Base-by-base conservation (phyloP, 1,140 invertebrate genomes). In the Dicyema japonicum region DNA sequence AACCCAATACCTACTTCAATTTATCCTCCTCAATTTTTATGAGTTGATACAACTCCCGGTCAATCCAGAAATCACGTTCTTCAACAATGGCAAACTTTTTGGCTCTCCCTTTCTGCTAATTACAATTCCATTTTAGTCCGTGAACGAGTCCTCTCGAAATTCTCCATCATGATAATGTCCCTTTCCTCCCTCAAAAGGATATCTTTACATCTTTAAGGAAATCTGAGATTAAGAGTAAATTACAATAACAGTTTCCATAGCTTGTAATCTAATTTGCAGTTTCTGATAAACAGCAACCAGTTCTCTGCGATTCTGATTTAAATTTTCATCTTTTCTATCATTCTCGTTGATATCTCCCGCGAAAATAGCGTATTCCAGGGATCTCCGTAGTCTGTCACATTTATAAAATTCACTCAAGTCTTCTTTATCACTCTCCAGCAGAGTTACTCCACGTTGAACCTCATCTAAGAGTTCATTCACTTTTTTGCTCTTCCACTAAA, bases 321-420 rank as follows among this genome's bases (percentile, higher is more conserved):
- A 54, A 63, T 90, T 78, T 33, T 78, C 72, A 1, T 88, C 52
- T 42, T 88, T 85, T 37, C 68, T 68, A 32, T 71, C 66, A 18
- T 76, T 76, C 36, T 92, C 80, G 46, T 75, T 74, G 15, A 88
- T 59, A 46, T 94, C 85, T 21, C 76, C 64, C 44, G 92, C 80
- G 42, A 90, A 75, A 44, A 94, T 90, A 14, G 85, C 88, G 45
- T 88, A 97, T 43, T 97, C 88, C 2, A 97, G 48, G 19, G 74
- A 70, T 26, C 82, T 58, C 24, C 80, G 60, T 40, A 75, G 72
- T 46, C 82, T 76, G 46, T 97, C 88, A 69, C 76, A 85, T 40
- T 85, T 76, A 54, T 97, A 88, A 57, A 94, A 97, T 43, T 94
- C 80, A 46, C 90, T 94, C 14, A 97, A 52, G 44, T 97, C 88